Evolutionary conservation across 2,797 vertebrate species (phyloP).

Genomic region (Pantherophis vulpinus): DNA sequence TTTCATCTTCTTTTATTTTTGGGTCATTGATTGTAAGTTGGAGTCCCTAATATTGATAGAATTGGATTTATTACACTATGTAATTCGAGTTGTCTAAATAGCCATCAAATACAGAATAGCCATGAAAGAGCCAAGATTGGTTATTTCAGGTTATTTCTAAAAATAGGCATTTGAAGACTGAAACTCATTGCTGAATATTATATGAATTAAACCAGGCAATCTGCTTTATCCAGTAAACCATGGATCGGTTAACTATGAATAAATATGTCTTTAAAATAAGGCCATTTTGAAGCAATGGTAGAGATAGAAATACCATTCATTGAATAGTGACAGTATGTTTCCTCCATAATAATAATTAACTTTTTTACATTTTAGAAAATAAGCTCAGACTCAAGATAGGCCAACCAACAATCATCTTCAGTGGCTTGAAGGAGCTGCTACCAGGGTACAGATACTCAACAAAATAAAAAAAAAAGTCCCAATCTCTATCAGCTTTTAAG

Average conservation of each 20-base stretch:
- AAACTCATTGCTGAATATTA: not conserved
- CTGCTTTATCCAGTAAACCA: not conserved
- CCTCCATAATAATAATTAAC: not conserved
- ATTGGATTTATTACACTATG: not conserved
- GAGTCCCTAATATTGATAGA: not conserved
- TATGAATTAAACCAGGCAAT: not conserved
- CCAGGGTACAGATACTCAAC: not conserved
- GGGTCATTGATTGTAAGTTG: not conserved
- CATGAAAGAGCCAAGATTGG: not conserved
- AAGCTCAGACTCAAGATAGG: not conserved
- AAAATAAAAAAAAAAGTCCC: constrained; percentile 33
- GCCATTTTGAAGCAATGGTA: not conserved
- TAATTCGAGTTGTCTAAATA: not conserved
- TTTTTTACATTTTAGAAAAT: not conserved
- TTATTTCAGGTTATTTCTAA: not conserved
- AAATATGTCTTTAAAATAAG: not conserved
- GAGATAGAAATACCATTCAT: not conserved
- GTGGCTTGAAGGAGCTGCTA: constrained; percentile 2
- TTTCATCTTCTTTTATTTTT: not conserved
- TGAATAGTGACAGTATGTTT: not conserved
- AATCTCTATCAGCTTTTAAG: constrained; percentile 32
- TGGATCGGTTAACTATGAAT: not conserved
- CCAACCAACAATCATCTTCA: constrained; percentile 7
- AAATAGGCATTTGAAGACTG: not conserved
- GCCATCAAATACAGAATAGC: not conserved